Base-by-base conservation (phyloP, 1,140 invertebrate species). In the Phortica variegata region DNA sequence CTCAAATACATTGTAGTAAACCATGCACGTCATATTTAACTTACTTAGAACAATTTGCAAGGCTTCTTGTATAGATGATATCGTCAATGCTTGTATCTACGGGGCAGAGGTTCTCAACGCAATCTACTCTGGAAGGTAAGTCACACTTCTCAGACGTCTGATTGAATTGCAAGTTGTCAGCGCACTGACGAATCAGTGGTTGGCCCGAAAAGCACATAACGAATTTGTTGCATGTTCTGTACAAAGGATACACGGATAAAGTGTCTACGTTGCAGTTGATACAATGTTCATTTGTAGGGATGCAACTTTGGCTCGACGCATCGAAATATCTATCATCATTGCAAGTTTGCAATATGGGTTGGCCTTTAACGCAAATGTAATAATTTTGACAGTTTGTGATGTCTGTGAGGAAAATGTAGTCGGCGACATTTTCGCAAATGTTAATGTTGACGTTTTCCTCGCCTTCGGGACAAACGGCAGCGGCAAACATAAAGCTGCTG, bases 171-270 rank as follows among this genome's bases (percentile, higher is more conserved):
- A 43, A 33, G 23, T 47, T 32, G 3, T 37, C 21, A 8, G 15
- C 20, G 13, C 50, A 52, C 33, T 52, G 15, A 37, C 26, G 20
- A 3, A 47, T 8, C 3, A 38, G 2, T 3, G 21, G 26, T 3
- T 17, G 13, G 3, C 44, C 50, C 38, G 32, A 17, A 16, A 43
- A 52, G 12, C 50, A 52, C n/a, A 41, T 26, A 4, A 31, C 31
- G 33, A 42, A 52, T 18, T 52, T 52, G n/a, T 52, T 29, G 29
- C 50, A 52, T 6, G 50, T 52, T 13, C 37, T 47, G 7, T 1
- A 10, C 7, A 37, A 16, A 12, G 32, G 15, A 0, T 15, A 16
- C 2, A 42, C 26, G 9, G 15, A 18, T 29, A 43, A 26, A 13
- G 9, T 21, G 20, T 19, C 17, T 4, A 8, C 12, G 7, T 34